Evolutionary conservation across 2,888 invertebrate species (phyloP).

Genomic region (Athrips mouffetella): DNA sequence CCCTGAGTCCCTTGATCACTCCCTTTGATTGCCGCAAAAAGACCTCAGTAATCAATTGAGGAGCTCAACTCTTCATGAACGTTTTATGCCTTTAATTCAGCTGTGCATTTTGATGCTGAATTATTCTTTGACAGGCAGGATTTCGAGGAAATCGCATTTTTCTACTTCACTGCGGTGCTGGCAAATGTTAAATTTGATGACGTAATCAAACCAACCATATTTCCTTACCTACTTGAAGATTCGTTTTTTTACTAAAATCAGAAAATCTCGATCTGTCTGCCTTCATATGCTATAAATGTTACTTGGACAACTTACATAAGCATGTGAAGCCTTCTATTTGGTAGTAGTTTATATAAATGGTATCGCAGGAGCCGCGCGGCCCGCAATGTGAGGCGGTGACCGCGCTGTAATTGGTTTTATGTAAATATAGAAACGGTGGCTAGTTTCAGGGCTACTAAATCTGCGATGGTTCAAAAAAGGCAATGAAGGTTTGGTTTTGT

Average conservation of each 20-base stretch:
- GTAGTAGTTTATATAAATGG: not conserved
- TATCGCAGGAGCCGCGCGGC: slow-evolving; percentile 8
- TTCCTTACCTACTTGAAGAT: too few relatives aligned
- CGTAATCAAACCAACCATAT: too few relatives aligned
- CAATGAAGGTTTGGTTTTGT: too few relatives aligned
- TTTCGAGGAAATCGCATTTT: too few relatives aligned
- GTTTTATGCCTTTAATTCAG: slow-evolving; percentile 20
- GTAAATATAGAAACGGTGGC: slow-evolving; percentile 53
- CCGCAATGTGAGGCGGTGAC: slow-evolving; percentile 36
- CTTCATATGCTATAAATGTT: too few relatives aligned
- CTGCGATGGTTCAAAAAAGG: slow-evolving; percentile 14
- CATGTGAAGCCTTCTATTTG: not conserved
- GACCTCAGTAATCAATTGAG: slow-evolving; percentile 19
- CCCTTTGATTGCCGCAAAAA: slow-evolving; percentile 20
- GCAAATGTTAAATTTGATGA: too few relatives aligned
- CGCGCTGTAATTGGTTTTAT: slow-evolving; percentile 60
- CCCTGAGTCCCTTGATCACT: slow-evolving; percentile 12
- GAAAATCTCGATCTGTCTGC: too few relatives aligned
- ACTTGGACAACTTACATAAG: not conserved
- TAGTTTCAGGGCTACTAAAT: slow-evolving; percentile 29
- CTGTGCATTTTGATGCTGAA: slow-evolving; percentile 24
- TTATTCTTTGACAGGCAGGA: not conserved
- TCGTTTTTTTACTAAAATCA: too few relatives aligned
- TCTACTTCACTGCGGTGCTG: too few relatives aligned
- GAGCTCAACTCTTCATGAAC: slow-evolving; percentile 1